phyloP scores from a whole-genome alignment of 2,888 invertebrate species.

The Drosophila anomelani region DNA sequence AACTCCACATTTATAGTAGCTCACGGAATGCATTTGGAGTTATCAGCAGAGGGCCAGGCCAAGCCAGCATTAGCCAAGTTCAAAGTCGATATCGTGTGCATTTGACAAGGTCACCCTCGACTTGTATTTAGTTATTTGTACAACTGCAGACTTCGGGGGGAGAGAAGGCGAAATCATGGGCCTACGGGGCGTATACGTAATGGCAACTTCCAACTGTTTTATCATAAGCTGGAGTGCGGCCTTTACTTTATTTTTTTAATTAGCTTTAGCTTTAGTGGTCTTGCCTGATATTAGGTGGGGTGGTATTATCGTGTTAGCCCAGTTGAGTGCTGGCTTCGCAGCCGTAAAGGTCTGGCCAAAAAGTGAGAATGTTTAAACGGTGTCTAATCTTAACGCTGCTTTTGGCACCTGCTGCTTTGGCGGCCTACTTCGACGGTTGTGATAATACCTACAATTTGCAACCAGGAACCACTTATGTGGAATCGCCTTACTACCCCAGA shows the following conservation, averaged over 20 bases:
- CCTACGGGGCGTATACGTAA: constrained; percentile 56
- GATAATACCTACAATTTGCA: constrained; percentile 66
- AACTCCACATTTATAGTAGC: background rate
- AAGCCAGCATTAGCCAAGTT: constrained; percentile 60
- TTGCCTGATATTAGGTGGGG: constrained; percentile 56
- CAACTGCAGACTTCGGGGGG: constrained; percentile 53
- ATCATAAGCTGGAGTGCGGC: constrained; percentile 64
- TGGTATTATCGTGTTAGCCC: constrained; percentile 36
- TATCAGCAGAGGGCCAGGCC: constrained; percentile 32
- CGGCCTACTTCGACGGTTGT: constrained; percentile 72
- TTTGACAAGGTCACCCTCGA: constrained; percentile 39
- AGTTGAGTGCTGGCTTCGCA: constrained; percentile 59
- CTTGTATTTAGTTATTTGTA: constrained; percentile 51
- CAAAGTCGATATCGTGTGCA: constrained; percentile 63
- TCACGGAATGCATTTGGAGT: constrained; percentile 20
- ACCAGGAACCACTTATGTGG: constrained; percentile 61
- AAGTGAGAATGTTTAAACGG: constrained; percentile 43
- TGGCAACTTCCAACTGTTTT: constrained; percentile 61
- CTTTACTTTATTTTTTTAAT: constrained; percentile 34
- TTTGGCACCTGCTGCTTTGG: constrained; percentile 45
- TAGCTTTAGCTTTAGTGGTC: constrained; percentile 35
- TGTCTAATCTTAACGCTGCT: constrained; percentile 50
- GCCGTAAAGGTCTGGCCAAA: constrained; percentile 31
- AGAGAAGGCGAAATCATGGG: background rate
- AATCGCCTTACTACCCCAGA: constrained; percentile 80